A percentile compares a stretch with the other conserved stretches of the same genome.
These are phyloP conservation scores for Arnoldichthys spilopterus DNA, from an alignment of 2,797 vertebrate species.

Conservation along the genomic window DNA sequence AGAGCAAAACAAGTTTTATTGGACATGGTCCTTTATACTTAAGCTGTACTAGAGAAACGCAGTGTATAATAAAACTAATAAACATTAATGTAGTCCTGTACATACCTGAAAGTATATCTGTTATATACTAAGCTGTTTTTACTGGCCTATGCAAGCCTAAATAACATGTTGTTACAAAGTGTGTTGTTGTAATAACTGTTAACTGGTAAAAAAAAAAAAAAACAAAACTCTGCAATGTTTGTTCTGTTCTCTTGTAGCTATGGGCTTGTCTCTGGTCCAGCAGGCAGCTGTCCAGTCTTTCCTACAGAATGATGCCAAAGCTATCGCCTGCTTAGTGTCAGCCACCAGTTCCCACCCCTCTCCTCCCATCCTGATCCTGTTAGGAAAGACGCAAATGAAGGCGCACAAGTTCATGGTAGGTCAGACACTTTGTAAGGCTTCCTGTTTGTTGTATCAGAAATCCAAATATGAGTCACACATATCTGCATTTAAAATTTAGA, in stretches of 20 bases:
- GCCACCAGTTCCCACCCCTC: constrained; percentile 54
- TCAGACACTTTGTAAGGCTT: not conserved
- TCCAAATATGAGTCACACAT: constrained; percentile 1
- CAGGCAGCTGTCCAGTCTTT: constrained; percentile 78
- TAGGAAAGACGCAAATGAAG: constrained; percentile 81
- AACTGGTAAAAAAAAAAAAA: not conserved
- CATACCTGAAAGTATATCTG: not conserved
- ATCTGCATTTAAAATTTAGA: not conserved
- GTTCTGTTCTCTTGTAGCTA: constrained; percentile 43
- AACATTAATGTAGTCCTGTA: not conserved
- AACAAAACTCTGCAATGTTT: constrained; percentile 4
- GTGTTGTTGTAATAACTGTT: not conserved
- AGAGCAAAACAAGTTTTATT: no score
- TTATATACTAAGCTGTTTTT: not conserved
- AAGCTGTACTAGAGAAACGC: not conserved
- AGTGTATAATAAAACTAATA: not conserved
- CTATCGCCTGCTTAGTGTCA: constrained; percentile 68
- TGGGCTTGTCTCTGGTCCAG: constrained; percentile 70
- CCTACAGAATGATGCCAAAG: constrained; percentile 74
- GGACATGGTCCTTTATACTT: not conserved
- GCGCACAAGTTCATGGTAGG: constrained; percentile 75
- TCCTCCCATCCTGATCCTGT: constrained; percentile 60
- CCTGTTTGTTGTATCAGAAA: not conserved
- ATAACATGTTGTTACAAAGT: not conserved
- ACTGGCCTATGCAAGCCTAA: not conserved